phyloP scores from a whole-genome alignment of 2,113 vertebrate species.

The Gymnobelideus leadbeateri region DNA sequence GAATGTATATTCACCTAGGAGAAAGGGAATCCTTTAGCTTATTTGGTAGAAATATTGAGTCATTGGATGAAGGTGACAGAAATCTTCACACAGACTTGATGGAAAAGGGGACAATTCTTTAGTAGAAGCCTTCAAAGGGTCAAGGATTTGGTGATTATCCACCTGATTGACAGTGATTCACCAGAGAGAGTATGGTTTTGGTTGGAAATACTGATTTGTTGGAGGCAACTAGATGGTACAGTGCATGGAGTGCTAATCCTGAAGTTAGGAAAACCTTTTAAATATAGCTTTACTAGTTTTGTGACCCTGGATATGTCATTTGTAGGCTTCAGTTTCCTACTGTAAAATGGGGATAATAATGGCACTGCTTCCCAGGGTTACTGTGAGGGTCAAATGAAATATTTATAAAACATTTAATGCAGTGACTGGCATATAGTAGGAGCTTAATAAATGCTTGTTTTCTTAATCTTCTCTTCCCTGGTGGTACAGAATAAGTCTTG shows the following conservation, averaged over 20 bases:
- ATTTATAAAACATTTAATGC: background rate
- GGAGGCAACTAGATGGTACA: too few species aligned
- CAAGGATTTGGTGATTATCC: too few species aligned
- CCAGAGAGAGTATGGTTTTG: background rate
- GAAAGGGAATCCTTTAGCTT: background rate
- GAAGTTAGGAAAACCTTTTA: background rate
- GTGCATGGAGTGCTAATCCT: too few species aligned
- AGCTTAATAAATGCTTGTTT: background rate
- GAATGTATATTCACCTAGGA: background rate
- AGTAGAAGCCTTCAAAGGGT: background rate
- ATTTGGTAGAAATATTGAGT: background rate
- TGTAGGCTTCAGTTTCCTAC: background rate
- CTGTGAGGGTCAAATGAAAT: background rate
- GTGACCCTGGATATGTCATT: background rate
- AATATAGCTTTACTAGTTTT: background rate
- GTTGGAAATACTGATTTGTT: background rate
- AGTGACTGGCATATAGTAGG: background rate
- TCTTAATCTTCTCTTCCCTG: background rate
- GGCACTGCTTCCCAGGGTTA: background rate
- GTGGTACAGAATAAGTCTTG: background rate
- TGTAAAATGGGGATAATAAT: background rate
- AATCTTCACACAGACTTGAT: background rate
- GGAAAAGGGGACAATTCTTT: background rate
- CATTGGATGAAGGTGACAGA: background rate
- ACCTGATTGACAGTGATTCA: background rate